Evolutionary conservation across 2,113 vertebrate species (phyloP).

Genomic region (Halichoeres trimaculatus): DNA sequence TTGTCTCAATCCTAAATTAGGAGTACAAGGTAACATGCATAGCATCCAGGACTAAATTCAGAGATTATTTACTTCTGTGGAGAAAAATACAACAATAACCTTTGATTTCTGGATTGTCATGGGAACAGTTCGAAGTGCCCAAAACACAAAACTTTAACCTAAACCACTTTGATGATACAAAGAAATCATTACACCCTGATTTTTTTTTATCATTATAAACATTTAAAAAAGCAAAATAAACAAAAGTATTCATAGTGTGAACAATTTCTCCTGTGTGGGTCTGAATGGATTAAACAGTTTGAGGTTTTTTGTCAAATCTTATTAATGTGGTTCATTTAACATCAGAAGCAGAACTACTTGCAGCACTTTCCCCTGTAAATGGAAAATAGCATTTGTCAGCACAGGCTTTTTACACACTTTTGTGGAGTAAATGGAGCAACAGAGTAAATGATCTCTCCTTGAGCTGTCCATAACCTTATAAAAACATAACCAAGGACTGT

Average conservation of each 20-base stretch:
- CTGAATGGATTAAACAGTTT: not conserved
- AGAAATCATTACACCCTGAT: not conserved
- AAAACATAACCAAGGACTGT: too few relatives aligned
- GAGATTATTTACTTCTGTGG: too few relatives aligned
- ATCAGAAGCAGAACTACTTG: not conserved
- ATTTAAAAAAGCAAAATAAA: not conserved
- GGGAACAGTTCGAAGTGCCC: too few relatives aligned
- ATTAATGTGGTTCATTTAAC: not conserved
- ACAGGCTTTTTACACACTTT: slow-evolving; percentile 2
- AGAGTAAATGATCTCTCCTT: not conserved
- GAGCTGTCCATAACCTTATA: not conserved
- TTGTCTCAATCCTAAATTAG: too few relatives aligned
- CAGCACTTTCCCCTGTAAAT: not conserved
- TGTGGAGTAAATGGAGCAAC: slow-evolving; percentile 28
- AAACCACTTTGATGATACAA: not conserved
- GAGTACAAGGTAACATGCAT: too few relatives aligned
- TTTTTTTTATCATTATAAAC: too few relatives aligned
- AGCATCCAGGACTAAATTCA: too few relatives aligned
- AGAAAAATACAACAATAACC: too few relatives aligned
- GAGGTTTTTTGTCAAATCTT: not conserved
- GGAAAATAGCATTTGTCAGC: slow-evolving; percentile 1
- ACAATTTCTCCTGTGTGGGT: not conserved
- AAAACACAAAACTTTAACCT: too few relatives aligned
- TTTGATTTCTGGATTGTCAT: too few relatives aligned
- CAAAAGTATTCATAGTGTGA: not conserved